These are phyloP conservation scores for Pantherophis vulpinus DNA, from an alignment of 2,797 vertebrate genomes.

Conservation along the genomic window DNA sequence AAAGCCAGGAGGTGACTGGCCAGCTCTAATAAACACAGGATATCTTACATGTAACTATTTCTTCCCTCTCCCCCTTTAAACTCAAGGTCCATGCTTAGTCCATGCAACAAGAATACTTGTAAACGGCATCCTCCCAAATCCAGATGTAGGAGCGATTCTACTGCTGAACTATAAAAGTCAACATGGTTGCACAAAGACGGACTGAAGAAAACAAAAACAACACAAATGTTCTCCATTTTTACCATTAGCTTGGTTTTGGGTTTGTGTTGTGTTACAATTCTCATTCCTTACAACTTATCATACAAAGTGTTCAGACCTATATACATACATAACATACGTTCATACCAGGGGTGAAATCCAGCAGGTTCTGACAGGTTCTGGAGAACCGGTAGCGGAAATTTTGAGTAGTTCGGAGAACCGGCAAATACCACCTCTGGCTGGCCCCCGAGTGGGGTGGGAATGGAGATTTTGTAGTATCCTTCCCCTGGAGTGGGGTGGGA, in stretches of 20 bases:
- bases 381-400: too few relatives aligned
- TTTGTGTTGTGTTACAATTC: background rate
- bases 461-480: too few relatives aligned
- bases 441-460: too few relatives aligned
- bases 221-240: background rate
- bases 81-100: background rate
- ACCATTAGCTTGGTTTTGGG: background rate
- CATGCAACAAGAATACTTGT: background rate
- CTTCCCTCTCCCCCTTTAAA: background rate
- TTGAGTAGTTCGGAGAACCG: too few relatives aligned
- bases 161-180: background rate
- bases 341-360: too few relatives aligned
- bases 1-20: background rate
- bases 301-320: background rate
- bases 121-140: background rate
- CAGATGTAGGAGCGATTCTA: background rate
- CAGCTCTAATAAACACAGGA: background rate
- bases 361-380: too few relatives aligned
- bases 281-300: background rate
- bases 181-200: background rate
- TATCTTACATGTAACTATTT: background rate
- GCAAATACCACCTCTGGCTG: too few relatives aligned
- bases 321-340: background rate
- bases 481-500: too few relatives aligned
- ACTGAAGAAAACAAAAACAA: background rate